These are phyloP conservation scores for Onthophagus sagittarius DNA, from an alignment of 2,888 invertebrate species.

Conservation along the genomic window DNA sequence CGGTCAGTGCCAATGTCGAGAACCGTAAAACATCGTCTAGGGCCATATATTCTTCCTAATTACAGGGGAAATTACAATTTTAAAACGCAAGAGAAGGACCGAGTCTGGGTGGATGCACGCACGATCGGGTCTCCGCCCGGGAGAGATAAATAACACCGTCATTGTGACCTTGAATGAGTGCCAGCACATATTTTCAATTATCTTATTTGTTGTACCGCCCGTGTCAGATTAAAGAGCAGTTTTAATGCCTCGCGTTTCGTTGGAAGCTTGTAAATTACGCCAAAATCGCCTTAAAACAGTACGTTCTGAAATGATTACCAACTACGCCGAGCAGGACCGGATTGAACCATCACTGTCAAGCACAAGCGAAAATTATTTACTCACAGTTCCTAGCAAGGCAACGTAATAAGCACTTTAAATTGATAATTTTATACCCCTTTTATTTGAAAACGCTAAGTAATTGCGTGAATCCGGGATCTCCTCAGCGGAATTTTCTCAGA, in stretches of 20 bases:
- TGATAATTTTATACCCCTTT: no score
- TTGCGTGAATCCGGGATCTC: no score
- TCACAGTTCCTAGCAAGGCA: no score
- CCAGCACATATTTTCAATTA: conserved; percentile 49
- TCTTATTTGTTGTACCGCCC: conserved; percentile 46
- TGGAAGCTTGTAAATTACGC: conserved; percentile 40
- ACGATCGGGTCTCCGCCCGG: not conserved
- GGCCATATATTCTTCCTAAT: conserved; percentile 42
- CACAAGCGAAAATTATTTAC: no score
- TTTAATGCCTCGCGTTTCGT: conserved; percentile 41
- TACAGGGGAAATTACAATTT: conserved; percentile 39
- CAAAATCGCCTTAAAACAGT: conserved; percentile 25
- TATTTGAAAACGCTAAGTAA: no score
- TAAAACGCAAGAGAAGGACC: conserved; percentile 25
- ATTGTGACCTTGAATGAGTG: conserved; percentile 45
- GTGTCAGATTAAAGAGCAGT: conserved; percentile 48
- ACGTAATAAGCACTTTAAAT: no score
- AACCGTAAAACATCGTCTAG: conserved; percentile 36
- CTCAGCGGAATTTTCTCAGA: not conserved
- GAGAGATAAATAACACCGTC: conserved; percentile 39
- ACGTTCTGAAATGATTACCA: not conserved
- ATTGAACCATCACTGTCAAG: not conserved
- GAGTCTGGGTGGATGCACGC: conserved; percentile 16
- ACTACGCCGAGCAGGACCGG: not conserved
- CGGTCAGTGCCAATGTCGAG: conserved; percentile 32